phyloP scores from a whole-genome alignment of 1,140 invertebrate genomes.

The Mizuhopecten yessoensis region DNA sequence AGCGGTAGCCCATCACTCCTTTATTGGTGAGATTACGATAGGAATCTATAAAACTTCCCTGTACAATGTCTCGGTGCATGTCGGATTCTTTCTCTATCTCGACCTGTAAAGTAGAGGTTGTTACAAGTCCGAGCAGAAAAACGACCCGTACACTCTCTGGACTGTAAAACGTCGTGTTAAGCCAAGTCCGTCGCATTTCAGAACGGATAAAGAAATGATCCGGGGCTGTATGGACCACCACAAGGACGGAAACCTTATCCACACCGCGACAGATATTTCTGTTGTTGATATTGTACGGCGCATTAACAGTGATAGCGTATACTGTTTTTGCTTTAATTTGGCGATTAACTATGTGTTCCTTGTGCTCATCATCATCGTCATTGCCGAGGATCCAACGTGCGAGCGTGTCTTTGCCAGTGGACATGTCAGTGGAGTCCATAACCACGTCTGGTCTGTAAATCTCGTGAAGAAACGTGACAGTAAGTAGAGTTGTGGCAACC shows the following conservation, averaged over 20 bases:
- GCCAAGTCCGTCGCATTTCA: conserved; percentile 80
- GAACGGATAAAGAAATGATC: conserved; percentile 70
- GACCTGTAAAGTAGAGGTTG: conserved; percentile 70
- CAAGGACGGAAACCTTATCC: conserved; percentile 67
- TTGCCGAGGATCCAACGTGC: background rate
- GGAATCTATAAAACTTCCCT: conserved; percentile 78
- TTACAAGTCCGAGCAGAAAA: conserved; percentile 88
- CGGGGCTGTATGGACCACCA: conserved; percentile 77
- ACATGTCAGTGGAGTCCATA: background rate
- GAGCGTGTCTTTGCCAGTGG: background rate
- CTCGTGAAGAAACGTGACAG: background rate
- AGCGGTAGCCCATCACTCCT: conserved; percentile 92
- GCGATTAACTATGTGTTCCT: background rate
- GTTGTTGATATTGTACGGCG: conserved; percentile 70
- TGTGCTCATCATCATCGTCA: background rate
- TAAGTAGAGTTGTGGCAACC: background rate
- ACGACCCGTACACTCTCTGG: conserved; percentile 78
- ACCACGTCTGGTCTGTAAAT: background rate
- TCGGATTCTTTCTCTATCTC: conserved; percentile 68
- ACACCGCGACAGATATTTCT: conserved; percentile 66
- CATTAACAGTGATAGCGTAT: conserved; percentile 59
- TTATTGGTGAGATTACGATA: conserved; percentile 81
- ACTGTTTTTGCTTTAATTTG: conserved; percentile 50
- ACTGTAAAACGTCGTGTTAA: conserved; percentile 67
- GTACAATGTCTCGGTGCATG: conserved; percentile 75